Evolutionary conservation across 2,797 vertebrate genomes (phyloP).

Genomic region (Tarsius wallacei): DNA sequence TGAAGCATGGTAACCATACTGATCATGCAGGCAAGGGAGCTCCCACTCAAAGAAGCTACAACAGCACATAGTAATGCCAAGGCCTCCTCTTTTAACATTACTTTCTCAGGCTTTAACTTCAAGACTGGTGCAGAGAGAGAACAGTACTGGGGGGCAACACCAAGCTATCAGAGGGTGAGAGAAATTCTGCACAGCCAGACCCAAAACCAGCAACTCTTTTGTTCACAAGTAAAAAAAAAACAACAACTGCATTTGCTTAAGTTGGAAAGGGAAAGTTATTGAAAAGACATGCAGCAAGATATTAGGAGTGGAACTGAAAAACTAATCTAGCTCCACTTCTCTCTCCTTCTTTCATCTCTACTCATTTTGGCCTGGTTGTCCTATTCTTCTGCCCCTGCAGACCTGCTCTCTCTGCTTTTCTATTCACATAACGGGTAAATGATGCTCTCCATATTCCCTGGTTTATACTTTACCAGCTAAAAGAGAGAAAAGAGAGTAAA

Average conservation of each 20-base stretch:
- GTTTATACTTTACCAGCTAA: background rate
- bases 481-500: background rate
- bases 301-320: background rate
- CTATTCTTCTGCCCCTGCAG: background rate
- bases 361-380: background rate
- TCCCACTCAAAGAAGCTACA: background rate
- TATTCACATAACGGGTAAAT: background rate
- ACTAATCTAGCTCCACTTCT: background rate
- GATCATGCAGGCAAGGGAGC: background rate
- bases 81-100: background rate
- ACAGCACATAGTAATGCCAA: too few species aligned
- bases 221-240: background rate
- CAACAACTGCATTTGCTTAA: background rate
- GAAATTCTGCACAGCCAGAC: background rate
- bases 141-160: background rate
- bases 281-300: background rate
- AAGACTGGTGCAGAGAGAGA: background rate
- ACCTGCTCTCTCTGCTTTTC: background rate
- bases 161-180: background rate
- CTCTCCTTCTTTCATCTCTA: background rate
- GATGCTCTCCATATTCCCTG: background rate
- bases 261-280: background rate
- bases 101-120: background rate
- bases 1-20: constrained; percentile 12
- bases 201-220: background rate